phyloP scores from a whole-genome alignment of 2,113 vertebrate species.

The Tetrao urogallus region DNA sequence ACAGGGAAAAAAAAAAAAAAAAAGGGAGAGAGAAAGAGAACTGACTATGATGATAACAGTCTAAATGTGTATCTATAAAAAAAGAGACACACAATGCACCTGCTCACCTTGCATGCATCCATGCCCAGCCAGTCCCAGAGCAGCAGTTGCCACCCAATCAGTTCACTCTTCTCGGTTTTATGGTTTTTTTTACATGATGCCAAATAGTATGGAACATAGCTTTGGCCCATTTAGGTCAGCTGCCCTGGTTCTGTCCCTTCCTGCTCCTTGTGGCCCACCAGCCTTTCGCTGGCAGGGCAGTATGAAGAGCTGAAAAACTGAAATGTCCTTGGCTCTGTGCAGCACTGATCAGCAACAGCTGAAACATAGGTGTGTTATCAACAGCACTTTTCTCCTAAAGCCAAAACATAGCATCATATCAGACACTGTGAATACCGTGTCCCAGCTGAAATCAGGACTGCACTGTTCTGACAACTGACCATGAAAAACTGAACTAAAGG shows the following conservation, averaged over 20 bases:
- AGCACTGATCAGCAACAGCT: neutral
- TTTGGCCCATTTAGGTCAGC: neutral
- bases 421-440: neutral
- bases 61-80: neutral
- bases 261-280: neutral
- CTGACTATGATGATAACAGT: neutral
- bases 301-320: neutral
- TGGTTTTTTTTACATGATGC: neutral
- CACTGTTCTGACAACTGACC: neutral
- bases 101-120: neutral
- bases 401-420: neutral
- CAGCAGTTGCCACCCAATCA: neutral
- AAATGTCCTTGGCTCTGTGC: neutral
- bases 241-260: neutral
- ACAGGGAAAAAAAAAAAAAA: no score
- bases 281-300: neutral
- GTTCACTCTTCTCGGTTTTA: neutral
- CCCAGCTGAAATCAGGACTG: neutral
- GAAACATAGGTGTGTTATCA: neutral
- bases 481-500: neutral
- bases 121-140: neutral
- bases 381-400: neutral
- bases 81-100: neutral
- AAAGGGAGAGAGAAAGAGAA: neutral
- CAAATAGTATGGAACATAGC: neutral